Evolutionary conservation across 2,888 invertebrate genomes (phyloP).

Genomic region (Leptopterna dolabrata): DNA sequence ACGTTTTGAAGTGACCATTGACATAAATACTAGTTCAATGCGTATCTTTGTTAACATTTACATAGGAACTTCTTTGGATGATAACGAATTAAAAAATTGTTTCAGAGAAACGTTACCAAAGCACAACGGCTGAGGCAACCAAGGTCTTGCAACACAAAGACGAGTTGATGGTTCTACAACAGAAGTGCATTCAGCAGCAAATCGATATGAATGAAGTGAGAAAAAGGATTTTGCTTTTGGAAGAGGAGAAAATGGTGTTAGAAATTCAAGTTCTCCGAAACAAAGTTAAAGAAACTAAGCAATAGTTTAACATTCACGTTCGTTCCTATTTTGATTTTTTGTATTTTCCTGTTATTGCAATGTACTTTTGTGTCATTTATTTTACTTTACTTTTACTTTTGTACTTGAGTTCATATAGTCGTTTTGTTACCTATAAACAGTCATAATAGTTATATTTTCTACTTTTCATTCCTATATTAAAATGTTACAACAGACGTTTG

Average conservation of each 20-base stretch:
- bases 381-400: no score
- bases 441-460: no score
- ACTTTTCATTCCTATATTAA: no score
- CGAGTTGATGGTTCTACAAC: background rate
- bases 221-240: background rate
- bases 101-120: constrained; percentile 11
- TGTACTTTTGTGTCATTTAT: no score
- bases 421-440: no score
- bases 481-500: no score
- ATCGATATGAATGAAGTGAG: background rate
- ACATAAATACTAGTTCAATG: no score
- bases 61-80: no score
- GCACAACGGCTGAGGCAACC: background rate
- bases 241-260: background rate
- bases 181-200: background rate
- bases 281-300: background rate
- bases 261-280: constrained; percentile 2
- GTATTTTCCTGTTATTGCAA: no score
- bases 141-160: constrained; percentile 2
- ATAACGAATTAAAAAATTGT: background rate
- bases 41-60: no score
- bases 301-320: background rate
- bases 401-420: no score
- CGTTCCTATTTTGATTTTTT: background rate
- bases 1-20: no score